These are phyloP conservation scores for Drosophila atroscutellata DNA, from an alignment of 2,888 invertebrate species.

Conservation along the genomic window DNA sequence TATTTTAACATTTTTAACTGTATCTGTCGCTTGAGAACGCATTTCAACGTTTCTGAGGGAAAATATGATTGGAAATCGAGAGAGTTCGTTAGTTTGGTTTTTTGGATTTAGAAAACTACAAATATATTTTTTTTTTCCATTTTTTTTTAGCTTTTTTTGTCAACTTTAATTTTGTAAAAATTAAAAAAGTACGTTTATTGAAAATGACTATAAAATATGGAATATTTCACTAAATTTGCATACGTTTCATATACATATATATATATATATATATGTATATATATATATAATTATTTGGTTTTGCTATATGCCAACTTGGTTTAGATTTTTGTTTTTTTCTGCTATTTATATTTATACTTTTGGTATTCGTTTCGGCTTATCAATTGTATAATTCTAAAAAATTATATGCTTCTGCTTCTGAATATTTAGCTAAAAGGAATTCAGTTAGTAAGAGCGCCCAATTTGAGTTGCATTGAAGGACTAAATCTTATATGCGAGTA, in stretches of 20 bases:
- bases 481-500: conserved; percentile 55
- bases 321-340: conserved; percentile 17
- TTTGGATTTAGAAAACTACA: conserved; percentile 75
- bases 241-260: conserved; percentile 57
- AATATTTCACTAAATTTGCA: conserved; percentile 69
- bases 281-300: conserved; percentile 62
- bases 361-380: conserved; percentile 42
- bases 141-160: conserved; percentile 33
- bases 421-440: conserved; percentile 85
- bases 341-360: conserved; percentile 59
- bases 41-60: conserved; percentile 50
- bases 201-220: conserved; percentile 79
- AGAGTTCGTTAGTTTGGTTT: conserved; percentile 50
- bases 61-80: conserved; percentile 69
- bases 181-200: conserved; percentile 79
- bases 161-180: conserved; percentile 80
- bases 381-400: conserved; percentile 78
- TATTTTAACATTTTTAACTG: conserved; percentile 61
- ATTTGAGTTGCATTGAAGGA: conserved; percentile 70
- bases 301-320: conserved; percentile 62
- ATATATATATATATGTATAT: conserved; percentile 44
- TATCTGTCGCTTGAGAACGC: conserved; percentile 52
- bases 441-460: conserved; percentile 79
- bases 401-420: conserved; percentile 74
- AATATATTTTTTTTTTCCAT: conserved; percentile 45